Evolutionary conservation across 2,888 invertebrate species (phyloP).

Genomic region (Stramonita haemastoma): DNA sequence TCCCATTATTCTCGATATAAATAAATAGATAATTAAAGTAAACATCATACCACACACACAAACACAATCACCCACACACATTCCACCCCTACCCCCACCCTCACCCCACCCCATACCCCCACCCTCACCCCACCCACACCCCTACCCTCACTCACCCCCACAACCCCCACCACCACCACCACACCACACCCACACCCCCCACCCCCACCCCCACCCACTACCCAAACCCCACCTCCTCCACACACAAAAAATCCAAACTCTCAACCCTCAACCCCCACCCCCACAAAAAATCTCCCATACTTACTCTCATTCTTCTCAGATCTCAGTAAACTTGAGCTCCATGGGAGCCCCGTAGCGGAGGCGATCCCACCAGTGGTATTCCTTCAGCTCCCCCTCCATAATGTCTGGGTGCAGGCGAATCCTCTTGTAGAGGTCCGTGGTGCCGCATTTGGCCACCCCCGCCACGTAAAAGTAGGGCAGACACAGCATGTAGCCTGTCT

Average conservation of each 20-base stretch:
- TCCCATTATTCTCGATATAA: no score
- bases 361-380: slow-evolving; percentile 40
- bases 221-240: not conserved
- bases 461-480: slow-evolving; percentile 37
- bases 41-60: no score
- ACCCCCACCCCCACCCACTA: not conserved
- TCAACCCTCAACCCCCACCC: not conserved
- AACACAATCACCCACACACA: not conserved
- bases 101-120: not conserved
- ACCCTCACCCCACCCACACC: not conserved
- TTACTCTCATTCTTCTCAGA: slow-evolving; percentile 21
- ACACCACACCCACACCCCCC: not conserved
- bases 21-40: no score
- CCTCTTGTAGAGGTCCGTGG: slow-evolving; percentile 31
- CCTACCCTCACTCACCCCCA: not conserved
- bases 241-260: not conserved
- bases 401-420: slow-evolving; percentile 28
- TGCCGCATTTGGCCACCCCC: slow-evolving; percentile 37
- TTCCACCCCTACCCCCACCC: not conserved
- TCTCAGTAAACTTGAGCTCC: slow-evolving; percentile 34
- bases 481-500: not conserved
- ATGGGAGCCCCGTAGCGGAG: slow-evolving; percentile 35
- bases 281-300: not conserved
- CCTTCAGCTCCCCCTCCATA: slow-evolving; percentile 33
- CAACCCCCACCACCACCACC: not conserved